Evolutionary conservation across 2,113 vertebrate genomes (phyloP).

Genomic region (Oryzias javanicus): DNA sequence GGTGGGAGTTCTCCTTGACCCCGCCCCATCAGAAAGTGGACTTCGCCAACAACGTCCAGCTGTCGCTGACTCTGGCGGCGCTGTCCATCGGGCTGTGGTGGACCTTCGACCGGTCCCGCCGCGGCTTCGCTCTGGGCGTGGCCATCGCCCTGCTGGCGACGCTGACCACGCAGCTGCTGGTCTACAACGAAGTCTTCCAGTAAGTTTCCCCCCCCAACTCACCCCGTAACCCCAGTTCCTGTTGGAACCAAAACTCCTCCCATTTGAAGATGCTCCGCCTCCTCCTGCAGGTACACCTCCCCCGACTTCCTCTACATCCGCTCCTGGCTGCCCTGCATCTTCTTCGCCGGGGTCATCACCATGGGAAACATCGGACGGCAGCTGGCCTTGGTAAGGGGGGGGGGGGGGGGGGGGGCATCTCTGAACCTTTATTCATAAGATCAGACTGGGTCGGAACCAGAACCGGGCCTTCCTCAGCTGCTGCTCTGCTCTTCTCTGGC

Average conservation of each 20-base stretch:
- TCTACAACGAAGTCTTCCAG: slow-evolving; percentile 96
- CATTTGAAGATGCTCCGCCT: background rate
- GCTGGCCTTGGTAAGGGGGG: slow-evolving; percentile 86
- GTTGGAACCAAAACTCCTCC: no score
- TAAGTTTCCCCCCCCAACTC: slow-evolving; percentile 70
- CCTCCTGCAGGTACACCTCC: slow-evolving; percentile 84
- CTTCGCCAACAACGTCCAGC: slow-evolving; percentile 95
- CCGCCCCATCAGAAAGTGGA: slow-evolving; percentile 86
- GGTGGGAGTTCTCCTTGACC: slow-evolving; percentile 76
- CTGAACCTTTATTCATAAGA: no score
- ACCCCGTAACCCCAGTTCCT: no score
- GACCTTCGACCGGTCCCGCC: slow-evolving; percentile 94
- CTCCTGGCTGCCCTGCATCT: slow-evolving; percentile 97
- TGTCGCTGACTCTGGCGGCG: slow-evolving; percentile 92
- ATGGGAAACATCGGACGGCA: slow-evolving; percentile 97
- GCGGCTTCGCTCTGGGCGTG: slow-evolving; percentile 90
- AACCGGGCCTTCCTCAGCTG: background rate
- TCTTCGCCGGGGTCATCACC: slow-evolving; percentile 96
- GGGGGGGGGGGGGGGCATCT: no score
- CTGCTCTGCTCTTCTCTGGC: slow-evolving; percentile 27
- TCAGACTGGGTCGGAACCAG: background rate
- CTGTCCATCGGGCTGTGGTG: slow-evolving; percentile 97
- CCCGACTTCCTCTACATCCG: slow-evolving; percentile 96
- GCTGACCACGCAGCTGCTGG: slow-evolving; percentile 87
- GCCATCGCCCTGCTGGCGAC: slow-evolving; percentile 91